Percentiles rank a stretch among this genome's conserved stretches.
phyloP scores from a whole-genome alignment of 2,113 vertebrate genomes.

The Laterallus jamaicensis region DNA sequence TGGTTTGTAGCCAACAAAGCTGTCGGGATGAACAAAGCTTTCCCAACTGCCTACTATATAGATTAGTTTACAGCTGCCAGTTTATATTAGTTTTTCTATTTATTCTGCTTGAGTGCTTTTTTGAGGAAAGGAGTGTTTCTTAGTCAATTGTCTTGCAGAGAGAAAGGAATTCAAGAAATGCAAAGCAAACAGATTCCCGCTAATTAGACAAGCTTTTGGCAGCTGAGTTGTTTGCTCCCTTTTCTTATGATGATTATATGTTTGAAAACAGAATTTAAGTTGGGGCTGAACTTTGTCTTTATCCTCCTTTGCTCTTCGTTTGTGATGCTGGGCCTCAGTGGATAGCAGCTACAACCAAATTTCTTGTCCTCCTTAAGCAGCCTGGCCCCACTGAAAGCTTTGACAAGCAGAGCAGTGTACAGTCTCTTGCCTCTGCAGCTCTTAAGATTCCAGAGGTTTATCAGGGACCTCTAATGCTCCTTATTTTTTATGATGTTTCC shows the following conservation, averaged over 20 bases:
- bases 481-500: not conserved
- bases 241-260: not conserved
- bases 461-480: not conserved
- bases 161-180: slow-evolving; percentile 54
- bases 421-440: not conserved
- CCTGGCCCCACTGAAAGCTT: not conserved
- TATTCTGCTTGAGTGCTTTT: slow-evolving; percentile 54
- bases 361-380: not conserved
- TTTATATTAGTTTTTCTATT: slow-evolving; percentile 59
- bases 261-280: not conserved
- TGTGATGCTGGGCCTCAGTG: not conserved
- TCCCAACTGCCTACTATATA: not conserved
- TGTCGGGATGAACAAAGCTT: slow-evolving; percentile 14
- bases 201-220: slow-evolving; percentile 42
- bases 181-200: not conserved
- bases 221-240: not conserved
- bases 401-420: rapidly evolving
- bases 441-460: not conserved
- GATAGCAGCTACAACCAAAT: not conserved
- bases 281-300: not conserved
- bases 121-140: slow-evolving; percentile 40
- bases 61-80: slow-evolving; percentile 57
- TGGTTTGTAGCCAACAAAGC: slow-evolving; percentile 12
- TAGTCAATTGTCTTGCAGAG: slow-evolving; percentile 32
- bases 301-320: not conserved